Conservation (phyloP, 2,888 invertebrate genomes). For the Philaethria dido region DNA sequence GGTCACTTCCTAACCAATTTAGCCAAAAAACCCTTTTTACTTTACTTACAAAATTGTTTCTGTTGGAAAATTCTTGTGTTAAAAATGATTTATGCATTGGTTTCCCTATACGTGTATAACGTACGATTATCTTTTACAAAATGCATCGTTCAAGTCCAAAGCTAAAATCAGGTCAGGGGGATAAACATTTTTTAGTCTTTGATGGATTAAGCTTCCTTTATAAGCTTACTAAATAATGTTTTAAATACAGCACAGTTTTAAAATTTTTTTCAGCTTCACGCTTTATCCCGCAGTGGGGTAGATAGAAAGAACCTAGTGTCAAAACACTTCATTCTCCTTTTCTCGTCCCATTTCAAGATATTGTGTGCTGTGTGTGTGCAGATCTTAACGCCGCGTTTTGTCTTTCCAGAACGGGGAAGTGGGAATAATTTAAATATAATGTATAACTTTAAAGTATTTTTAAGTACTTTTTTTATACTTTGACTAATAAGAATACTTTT, state of each 20-base stretch:
- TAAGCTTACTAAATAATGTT: constrained; percentile 19
- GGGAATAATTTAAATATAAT: too few species aligned
- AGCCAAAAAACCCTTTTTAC: background rate
- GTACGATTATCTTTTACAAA: constrained; percentile 36
- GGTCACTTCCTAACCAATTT: constrained; percentile 21
- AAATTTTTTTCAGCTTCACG: background rate
- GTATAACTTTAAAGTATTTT: too few species aligned
- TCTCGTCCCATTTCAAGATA: too few species aligned
- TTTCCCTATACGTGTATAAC: constrained; percentile 27
- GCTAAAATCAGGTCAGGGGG: constrained; percentile 32
- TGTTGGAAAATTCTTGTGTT: constrained; percentile 8
- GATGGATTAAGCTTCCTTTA: constrained; percentile 21
- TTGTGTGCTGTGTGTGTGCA: too few species aligned
- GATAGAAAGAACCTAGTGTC: too few species aligned
- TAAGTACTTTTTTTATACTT: too few species aligned
- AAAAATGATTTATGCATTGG: constrained; percentile 38
- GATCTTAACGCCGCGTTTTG: too few species aligned
- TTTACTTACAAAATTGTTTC: background rate
- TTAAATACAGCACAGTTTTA: background rate
- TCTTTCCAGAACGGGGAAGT: too few species aligned
- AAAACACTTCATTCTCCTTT: too few species aligned
- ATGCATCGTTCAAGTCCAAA: constrained; percentile 33
- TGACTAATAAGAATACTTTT: too few species aligned
- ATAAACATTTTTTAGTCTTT: constrained; percentile 26
- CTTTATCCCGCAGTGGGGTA: too few species aligned